Evolutionary conservation across 2,888 invertebrate genomes (phyloP).

Genomic region (Lycophotia porphyrea): DNA sequence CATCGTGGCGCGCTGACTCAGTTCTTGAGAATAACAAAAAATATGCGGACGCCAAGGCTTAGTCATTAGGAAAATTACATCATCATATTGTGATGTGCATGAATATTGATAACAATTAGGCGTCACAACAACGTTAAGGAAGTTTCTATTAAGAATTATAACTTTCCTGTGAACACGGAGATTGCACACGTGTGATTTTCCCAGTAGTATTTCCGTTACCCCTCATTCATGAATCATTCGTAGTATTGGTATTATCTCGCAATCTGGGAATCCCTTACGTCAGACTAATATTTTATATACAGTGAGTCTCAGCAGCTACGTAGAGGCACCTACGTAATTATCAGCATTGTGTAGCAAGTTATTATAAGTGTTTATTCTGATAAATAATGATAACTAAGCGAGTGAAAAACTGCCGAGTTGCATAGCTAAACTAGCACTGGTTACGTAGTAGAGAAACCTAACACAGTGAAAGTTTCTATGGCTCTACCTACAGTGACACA

Average conservation of each 20-base stretch:
- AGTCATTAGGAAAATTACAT: conserved; percentile 62
- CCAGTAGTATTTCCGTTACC: conserved; percentile 30
- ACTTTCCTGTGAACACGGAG: conserved; percentile 53
- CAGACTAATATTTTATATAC: conserved; percentile 39
- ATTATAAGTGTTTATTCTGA: conserved; percentile 24
- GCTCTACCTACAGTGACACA: conserved; percentile 75
- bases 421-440: conserved; percentile 76
- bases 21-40: conserved; percentile 72
- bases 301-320: conserved; percentile 22
- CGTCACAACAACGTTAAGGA: conserved; percentile 51
- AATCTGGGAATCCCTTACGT: conserved; percentile 66
- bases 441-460: conserved; percentile 85
- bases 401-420: conserved; percentile 65
- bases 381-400: conserved; percentile 44
- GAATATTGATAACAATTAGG: conserved; percentile 63
- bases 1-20: conserved; percentile 75
- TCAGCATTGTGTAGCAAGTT: conserved; percentile 14
- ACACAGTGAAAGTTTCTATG: conserved; percentile 84
- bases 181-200: conserved; percentile 56
- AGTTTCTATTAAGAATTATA: conserved; percentile 44
- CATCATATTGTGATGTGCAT: conserved; percentile 60
- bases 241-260: conserved; percentile 56
- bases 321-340: conserved; percentile 19
- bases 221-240: conserved; percentile 56
- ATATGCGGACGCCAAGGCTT: conserved; percentile 57